Percentiles rank a stretch among this genome's conserved stretches.
These are phyloP conservation scores for Eilema depressum DNA, from an alignment of 2,888 invertebrate genomes.

Conservation along the genomic window DNA sequence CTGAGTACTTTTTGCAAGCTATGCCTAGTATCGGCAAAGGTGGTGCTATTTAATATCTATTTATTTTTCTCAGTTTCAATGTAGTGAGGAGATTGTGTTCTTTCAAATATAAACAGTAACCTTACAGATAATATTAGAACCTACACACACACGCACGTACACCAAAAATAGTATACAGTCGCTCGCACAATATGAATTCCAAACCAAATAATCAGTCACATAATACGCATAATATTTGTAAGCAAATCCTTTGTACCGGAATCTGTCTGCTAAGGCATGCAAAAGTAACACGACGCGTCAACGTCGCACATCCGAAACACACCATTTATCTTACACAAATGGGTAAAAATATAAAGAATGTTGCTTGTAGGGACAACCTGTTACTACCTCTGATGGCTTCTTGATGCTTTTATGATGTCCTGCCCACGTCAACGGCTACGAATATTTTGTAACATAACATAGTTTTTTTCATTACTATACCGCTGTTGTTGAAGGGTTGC, in stretches of 20 bases:
- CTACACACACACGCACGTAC: not conserved
- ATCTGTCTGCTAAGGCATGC: slow-evolving; percentile 28
- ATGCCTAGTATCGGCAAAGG: too few species aligned
- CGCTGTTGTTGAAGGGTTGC: slow-evolving; percentile 5
- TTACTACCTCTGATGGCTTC: slow-evolving; percentile 81
- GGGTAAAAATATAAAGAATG: slow-evolving; percentile 64
- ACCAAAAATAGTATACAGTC: not conserved
- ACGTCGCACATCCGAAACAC: slow-evolving; percentile 36
- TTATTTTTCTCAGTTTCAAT: too few species aligned
- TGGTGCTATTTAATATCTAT: too few species aligned
- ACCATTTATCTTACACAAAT: slow-evolving; percentile 58
- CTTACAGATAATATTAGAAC: too few species aligned
- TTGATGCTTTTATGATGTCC: slow-evolving; percentile 84
- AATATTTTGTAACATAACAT: slow-evolving; percentile 64
- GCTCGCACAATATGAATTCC: not conserved
- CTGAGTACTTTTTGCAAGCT: too few species aligned
- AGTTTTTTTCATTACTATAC: slow-evolving; percentile 39
- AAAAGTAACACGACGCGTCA: slow-evolving; percentile 35
- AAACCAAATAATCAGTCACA: not conserved
- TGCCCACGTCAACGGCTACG: slow-evolving; percentile 70
- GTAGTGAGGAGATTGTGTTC: too few species aligned
- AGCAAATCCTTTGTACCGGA: slow-evolving; percentile 10
- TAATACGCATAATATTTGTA: not conserved
- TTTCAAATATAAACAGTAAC: too few species aligned
- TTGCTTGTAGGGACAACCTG: slow-evolving; percentile 70